Conservation (phyloP, 2,888 invertebrate genomes). For the Heliconius ethilla region DNA sequence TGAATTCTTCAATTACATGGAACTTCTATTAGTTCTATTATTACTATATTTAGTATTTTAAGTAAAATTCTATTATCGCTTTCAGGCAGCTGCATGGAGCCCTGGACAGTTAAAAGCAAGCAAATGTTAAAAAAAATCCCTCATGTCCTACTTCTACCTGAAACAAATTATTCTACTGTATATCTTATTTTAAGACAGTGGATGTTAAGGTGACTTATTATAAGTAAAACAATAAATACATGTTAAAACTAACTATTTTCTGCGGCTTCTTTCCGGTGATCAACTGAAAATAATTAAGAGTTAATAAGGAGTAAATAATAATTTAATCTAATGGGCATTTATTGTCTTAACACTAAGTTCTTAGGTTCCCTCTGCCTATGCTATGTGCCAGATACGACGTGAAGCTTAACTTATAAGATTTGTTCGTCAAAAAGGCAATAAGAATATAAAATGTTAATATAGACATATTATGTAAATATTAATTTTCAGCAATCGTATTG, state of each 20-base stretch:
- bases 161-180: conserved; percentile 57
- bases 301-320: no score
- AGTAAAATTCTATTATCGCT: conserved; percentile 13
- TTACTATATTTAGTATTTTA: no score
- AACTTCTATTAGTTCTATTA: no score
- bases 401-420: background rate
- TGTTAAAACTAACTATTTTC: no score
- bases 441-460: background rate
- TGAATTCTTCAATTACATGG: background rate
- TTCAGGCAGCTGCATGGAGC: conserved; percentile 63
- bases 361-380: background rate
- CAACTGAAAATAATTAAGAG: no score
- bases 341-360: background rate
- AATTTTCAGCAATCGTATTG: conserved; percentile 55
- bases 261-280: no score
- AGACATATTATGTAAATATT: no score
- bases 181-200: conserved; percentile 59
- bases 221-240: no score
- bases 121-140: conserved; percentile 60
- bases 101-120: conserved; percentile 59
- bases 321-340: background rate
- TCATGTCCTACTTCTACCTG: conserved; percentile 57
- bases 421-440: no score
- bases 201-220: conserved; percentile 44
- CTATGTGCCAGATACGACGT: background rate